These are phyloP conservation scores for Entelurus aequoreus DNA, from an alignment of 2,113 vertebrate genomes.

Conservation along the genomic window DNA sequence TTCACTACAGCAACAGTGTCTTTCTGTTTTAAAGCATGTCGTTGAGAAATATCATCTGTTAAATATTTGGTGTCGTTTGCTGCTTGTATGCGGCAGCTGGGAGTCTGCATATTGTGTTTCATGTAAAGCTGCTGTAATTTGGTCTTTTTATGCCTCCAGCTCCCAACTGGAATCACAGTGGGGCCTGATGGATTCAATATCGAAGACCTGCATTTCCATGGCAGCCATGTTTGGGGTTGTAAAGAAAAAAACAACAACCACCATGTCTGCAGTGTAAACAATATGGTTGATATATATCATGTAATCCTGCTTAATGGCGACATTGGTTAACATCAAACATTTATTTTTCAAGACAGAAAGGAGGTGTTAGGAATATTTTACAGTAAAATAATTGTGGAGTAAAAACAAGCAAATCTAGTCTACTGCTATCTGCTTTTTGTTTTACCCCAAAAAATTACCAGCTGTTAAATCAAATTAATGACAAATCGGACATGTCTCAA, in stretches of 20 bases:
- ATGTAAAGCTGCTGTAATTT: slow-evolving; percentile 13
- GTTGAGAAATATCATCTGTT: slow-evolving; percentile 2
- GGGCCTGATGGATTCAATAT: slow-evolving; percentile 7
- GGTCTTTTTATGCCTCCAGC: slow-evolving; percentile 16
- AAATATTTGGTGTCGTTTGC: slow-evolving; percentile 10
- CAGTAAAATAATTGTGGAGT: not conserved
- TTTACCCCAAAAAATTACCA: not conserved
- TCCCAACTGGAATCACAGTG: slow-evolving; percentile 22
- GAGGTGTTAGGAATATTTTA: not conserved
- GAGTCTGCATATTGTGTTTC: slow-evolving; percentile 27
- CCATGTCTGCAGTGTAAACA: not conserved
- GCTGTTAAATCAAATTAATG: not conserved
- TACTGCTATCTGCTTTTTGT: not conserved
- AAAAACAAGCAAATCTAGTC: not conserved
- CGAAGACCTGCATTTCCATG: slow-evolving; percentile 9
- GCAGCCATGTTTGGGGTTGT: slow-evolving; percentile 11
- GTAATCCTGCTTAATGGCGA: no score
- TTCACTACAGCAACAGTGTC: not conserved
- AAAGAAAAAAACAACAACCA: not conserved
- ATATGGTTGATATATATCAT: not conserved
- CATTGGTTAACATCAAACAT: not conserved
- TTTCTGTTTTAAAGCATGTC: not conserved
- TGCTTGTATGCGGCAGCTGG: slow-evolving; percentile 14
- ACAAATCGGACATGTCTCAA: not conserved
- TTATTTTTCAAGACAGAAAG: not conserved